Conservation (phyloP, 2,797 vertebrate species). For the Chiloscyllium punctatum region DNA sequence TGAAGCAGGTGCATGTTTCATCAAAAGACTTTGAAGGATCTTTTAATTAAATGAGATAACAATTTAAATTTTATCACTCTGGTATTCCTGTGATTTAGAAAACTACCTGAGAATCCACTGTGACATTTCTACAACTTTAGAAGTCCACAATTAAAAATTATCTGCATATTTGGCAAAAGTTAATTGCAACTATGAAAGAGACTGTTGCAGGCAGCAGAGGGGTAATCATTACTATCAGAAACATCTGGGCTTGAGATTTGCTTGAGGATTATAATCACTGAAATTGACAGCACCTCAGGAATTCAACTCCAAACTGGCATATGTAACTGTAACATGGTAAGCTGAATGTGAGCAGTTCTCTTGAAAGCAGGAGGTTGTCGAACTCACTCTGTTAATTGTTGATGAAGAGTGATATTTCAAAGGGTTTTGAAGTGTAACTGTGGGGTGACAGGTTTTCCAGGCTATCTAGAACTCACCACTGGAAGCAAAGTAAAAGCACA, state of each 20-base stretch:
- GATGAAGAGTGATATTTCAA: background rate
- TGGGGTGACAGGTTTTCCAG: background rate
- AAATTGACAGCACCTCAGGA: background rate
- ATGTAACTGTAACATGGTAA: background rate
- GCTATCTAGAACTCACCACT: background rate
- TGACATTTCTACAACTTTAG: conserved; percentile 7
- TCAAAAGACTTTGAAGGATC: conserved; percentile 7
- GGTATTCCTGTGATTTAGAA: conserved; percentile 9
- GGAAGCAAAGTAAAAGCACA: background rate
- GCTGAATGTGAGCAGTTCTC: background rate
- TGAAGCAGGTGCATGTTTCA: background rate
- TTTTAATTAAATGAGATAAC: conserved; percentile 24
- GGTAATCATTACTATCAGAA: too few relatives aligned
- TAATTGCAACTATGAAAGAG: background rate
- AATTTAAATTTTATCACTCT: conserved; percentile 14
- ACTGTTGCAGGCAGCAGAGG: background rate
- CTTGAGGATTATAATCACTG: too few relatives aligned
- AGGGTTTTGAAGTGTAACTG: background rate
- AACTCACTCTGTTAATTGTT: background rate
- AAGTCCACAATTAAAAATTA: background rate
- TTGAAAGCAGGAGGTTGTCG: background rate
- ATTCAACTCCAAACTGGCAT: background rate
- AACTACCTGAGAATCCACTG: background rate
- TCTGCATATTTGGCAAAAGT: background rate
- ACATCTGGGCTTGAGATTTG: too few relatives aligned